A percentile compares a stretch with the other conserved stretches of the same genome.
phyloP scores from a whole-genome alignment of 2,113 vertebrate genomes.

The Odocoileus hemionus region DNA sequence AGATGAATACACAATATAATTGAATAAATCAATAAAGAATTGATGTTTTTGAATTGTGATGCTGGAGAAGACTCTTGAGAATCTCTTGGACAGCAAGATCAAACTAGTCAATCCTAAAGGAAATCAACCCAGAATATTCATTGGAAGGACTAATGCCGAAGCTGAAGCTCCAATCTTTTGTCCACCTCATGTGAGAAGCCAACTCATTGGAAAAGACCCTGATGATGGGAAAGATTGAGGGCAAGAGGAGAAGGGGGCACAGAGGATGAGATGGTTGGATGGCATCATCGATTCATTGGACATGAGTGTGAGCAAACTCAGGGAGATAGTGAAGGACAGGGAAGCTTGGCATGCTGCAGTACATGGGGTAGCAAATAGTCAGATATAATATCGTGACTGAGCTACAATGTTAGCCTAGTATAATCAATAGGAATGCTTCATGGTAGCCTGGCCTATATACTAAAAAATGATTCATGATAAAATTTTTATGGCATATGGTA shows the following conservation, averaged over 20 bases:
- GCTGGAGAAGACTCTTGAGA: background rate
- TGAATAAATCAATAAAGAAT: background rate
- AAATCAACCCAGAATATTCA: background rate
- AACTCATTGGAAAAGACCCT: background rate
- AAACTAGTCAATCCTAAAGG: background rate
- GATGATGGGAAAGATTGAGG: background rate
- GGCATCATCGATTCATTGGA: background rate
- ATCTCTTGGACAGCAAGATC: background rate
- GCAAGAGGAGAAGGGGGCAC: background rate
- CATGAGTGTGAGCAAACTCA: background rate
- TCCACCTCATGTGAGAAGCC: background rate
- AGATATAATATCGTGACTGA: accelerated
- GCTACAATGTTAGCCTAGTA: background rate
- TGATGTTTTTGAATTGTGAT: background rate
- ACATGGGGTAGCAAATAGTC: background rate
- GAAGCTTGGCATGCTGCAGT: background rate
- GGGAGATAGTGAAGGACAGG: background rate
- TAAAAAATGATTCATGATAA: background rate
- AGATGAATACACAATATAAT: background rate
- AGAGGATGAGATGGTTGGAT: background rate
- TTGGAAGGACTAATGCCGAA: background rate
- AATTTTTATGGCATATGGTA: background rate
- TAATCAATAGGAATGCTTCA: background rate
- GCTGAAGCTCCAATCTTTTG: background rate
- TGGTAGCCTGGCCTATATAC: background rate